Base-by-base conservation (phyloP, 2,113 vertebrate species). In the Scomber scombrus region DNA sequence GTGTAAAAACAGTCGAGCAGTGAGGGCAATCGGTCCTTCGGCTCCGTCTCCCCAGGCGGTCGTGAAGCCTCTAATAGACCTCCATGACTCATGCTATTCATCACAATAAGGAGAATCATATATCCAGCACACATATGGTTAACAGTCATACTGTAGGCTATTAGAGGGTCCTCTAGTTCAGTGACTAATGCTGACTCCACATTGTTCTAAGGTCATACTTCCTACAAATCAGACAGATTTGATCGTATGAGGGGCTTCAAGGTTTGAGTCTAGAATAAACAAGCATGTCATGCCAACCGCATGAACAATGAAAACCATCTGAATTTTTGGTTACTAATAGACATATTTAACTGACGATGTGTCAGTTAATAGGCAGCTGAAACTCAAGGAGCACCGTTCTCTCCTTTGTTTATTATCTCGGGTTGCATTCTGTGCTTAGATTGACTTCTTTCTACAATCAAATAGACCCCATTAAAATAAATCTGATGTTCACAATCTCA, bases 351-450 rank as follows among this genome's bases (percentile, higher is more conserved):
- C 80, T 75, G 70, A 69, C 49, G 23, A 45, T 71, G 61, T 71
- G 46, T 66, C 64, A 57, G 45, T 67, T 85, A 69, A 78, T 51
- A 66, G 65, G 82, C 75, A 76, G 71, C 51, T 71, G 78, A 71
- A 85, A 87, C 45, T 56, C 49, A 51, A 74, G 61, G 13, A 79
- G 63, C 71, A 31, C 68, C 49, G 63, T 62, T 75, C 46, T 73
- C 45, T 52, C 66, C 62, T 57, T 47, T 89, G 78, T 90, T 92
- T 92, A 57, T 88, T 88, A 81, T 90, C 23, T 60, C 63, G 72
- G 64, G 63, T 57, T 81, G 43, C 0, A 5, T 70, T 77, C n/a
- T 0, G 72, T 40, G 58, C 62, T 65, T 31, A n/a, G 57, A 73
- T 60, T 58, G 19, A 82, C 55, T n/a, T 71, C 21, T 46, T 46